Evolutionary conservation across 92 coral and sea anemone genomes (phyloP).

Genomic region (Parazoanthus swiftii): DNA sequence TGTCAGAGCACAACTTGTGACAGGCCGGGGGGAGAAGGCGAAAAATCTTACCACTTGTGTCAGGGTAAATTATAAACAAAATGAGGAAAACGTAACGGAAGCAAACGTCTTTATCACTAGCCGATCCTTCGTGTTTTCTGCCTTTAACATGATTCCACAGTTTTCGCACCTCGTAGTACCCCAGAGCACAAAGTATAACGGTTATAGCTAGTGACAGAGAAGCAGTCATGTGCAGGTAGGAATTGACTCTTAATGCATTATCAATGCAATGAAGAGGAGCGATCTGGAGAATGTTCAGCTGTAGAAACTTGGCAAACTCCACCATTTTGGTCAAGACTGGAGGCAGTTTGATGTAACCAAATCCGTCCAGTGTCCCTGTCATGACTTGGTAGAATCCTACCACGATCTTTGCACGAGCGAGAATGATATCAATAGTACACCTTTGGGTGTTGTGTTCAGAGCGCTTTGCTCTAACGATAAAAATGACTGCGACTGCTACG

Average conservation of each 20-base stretch:
- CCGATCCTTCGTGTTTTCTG: slow-evolving; percentile 2
- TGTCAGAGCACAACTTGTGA: slow-evolving; percentile 21
- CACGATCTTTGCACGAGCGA: slow-evolving; percentile 19
- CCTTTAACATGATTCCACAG: neutral
- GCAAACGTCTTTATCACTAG: neutral
- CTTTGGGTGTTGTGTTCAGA: neutral
- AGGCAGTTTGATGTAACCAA: slow-evolving; percentile 21
- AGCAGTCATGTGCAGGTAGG: neutral
- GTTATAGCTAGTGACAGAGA: neutral
- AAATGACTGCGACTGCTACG: too few species aligned
- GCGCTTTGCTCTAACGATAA: too few species aligned
- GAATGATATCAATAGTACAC: slow-evolving; percentile 1
- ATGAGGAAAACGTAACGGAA: too few species aligned
- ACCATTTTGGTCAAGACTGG: neutral
- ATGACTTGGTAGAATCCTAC: slow-evolving; percentile 35
- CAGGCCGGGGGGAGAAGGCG: slow-evolving; percentile 25
- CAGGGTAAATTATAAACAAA: slow-evolving; percentile 22
- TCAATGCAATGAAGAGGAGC: slow-evolving; percentile 22
- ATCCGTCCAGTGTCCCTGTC: slow-evolving; percentile 14
- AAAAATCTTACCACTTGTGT: slow-evolving; percentile 11
- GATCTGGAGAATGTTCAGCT: slow-evolving; percentile 37
- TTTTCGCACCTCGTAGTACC: neutral
- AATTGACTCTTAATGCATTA: neutral
- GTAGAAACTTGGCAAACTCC: slow-evolving; percentile 1
- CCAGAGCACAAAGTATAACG: neutral